A percentile compares a stretch with the other conserved stretches of the same genome.
Conservation (phyloP, 2,113 vertebrate genomes). For the Cottus gobio region DNA sequence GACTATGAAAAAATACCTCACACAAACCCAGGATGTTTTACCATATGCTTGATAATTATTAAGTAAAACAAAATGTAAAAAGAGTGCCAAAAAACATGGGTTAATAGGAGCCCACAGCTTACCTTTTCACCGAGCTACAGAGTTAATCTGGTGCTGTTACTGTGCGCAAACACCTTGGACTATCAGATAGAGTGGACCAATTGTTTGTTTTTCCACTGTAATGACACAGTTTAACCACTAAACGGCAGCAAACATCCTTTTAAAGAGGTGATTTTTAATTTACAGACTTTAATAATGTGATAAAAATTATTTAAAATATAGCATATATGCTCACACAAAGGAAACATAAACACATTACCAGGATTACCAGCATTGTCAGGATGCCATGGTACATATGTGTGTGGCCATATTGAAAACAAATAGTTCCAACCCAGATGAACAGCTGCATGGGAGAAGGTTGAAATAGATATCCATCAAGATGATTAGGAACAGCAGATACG, state of each 20-base stretch:
- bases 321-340: not conserved
- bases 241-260: slow-evolving; percentile 47
- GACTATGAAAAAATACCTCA: not conserved
- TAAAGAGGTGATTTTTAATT: not conserved
- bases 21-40: not conserved
- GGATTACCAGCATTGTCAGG: too few species aligned
- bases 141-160: not conserved
- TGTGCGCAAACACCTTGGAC: not conserved
- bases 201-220: slow-evolving; percentile 25
- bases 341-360: not conserved
- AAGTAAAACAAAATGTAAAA: not conserved
- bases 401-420: not conserved
- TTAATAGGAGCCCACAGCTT: not conserved
- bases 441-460: not conserved
- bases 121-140: too few species aligned
- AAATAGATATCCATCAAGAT: not conserved
- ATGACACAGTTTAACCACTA: slow-evolving; percentile 40
- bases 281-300: not conserved
- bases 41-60: not conserved
- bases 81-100: not conserved
- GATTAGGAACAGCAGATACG: not conserved
- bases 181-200: not conserved
- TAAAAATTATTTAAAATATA: not conserved
- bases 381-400: not conserved
- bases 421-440: not conserved